A percentile compares a stretch with the other conserved stretches of the same genome.
These are phyloP conservation scores for Catocala fraxini DNA, from an alignment of 2,888 invertebrate species.

Conservation along the genomic window DNA sequence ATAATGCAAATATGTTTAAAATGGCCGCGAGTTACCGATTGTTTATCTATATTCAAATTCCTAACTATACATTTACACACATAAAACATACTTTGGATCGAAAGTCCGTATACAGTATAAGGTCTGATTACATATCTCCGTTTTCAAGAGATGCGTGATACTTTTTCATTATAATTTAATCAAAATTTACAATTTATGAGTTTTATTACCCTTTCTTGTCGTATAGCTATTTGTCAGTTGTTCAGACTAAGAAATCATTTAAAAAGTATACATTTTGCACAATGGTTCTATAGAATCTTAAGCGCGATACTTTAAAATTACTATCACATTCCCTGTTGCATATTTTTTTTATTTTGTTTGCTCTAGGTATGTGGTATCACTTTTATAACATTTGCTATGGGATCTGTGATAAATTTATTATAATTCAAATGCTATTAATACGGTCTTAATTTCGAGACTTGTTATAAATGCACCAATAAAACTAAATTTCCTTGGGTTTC, in stretches of 20 bases:
- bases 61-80: slow-evolving; percentile 64
- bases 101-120: slow-evolving; percentile 49
- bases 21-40: slow-evolving; percentile 63
- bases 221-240: slow-evolving; percentile 37
- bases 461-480: too few species aligned
- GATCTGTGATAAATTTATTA: slow-evolving; percentile 24
- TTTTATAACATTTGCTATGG: slow-evolving; percentile 24
- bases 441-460: too few species aligned
- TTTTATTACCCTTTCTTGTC: slow-evolving; percentile 50
- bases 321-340: slow-evolving; percentile 51
- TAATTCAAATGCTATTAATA: slow-evolving; percentile 3
- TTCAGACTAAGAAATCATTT: slow-evolving; percentile 28
- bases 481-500: too few species aligned
- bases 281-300: slow-evolving; percentile 10
- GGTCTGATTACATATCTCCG: slow-evolving; percentile 33
- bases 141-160: slow-evolving; percentile 17
- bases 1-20: slow-evolving; percentile 56
- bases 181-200: slow-evolving; percentile 29
- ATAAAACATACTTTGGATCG: slow-evolving; percentile 54
- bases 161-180: slow-evolving; percentile 10
- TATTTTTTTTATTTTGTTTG: slow-evolving; percentile 40
- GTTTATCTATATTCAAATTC: slow-evolving; percentile 52
- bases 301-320: slow-evolving; percentile 35
- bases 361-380: slow-evolving; percentile 42
- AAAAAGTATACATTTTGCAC: slow-evolving; percentile 12